Evolutionary conservation across 92 coral and sea anemone species (phyloP).

Genomic region (Umimayanthus chanpuru): DNA sequence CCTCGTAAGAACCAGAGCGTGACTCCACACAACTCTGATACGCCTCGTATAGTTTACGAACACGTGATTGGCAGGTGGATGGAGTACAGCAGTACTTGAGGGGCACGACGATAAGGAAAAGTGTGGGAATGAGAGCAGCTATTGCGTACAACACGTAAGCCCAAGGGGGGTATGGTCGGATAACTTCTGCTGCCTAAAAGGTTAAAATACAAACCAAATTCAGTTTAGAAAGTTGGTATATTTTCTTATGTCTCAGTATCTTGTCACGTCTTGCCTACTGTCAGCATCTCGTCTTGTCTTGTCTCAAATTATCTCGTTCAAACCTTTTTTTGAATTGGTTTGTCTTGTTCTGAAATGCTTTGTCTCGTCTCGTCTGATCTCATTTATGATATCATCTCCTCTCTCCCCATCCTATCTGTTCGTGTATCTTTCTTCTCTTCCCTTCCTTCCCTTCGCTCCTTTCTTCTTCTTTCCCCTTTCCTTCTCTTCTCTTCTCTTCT

Average conservation of each 20-base stretch:
- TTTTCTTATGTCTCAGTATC: neutral
- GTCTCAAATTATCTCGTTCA: too few species aligned
- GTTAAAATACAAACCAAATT: neutral
- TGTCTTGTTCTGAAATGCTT: too few species aligned
- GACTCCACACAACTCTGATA: slow-evolving; percentile 22
- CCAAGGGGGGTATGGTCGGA: slow-evolving; percentile 81
- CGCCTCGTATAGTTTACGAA: slow-evolving; percentile 10
- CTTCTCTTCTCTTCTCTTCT: neutral
- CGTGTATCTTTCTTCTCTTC: too few species aligned
- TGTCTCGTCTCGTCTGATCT: too few species aligned
- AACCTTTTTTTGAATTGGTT: too few species aligned
- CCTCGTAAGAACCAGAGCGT: slow-evolving; percentile 17
- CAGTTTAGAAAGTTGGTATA: neutral
- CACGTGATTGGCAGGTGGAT: slow-evolving; percentile 2
- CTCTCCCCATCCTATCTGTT: neutral
- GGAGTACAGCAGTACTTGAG: slow-evolving; percentile 42
- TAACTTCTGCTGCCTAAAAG: slow-evolving; percentile 63
- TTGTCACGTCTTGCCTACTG: too few species aligned
- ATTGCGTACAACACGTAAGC: slow-evolving; percentile 59
- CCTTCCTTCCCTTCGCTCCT: neutral
- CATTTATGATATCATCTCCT: too few species aligned
- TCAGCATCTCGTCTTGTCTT: too few species aligned
- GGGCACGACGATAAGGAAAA: slow-evolving; percentile 61
- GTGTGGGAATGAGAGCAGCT: slow-evolving; percentile 55
- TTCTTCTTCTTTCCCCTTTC: neutral